phyloP scores from a whole-genome alignment of 2,888 invertebrate genomes.

The Cheilosia vulpina region DNA sequence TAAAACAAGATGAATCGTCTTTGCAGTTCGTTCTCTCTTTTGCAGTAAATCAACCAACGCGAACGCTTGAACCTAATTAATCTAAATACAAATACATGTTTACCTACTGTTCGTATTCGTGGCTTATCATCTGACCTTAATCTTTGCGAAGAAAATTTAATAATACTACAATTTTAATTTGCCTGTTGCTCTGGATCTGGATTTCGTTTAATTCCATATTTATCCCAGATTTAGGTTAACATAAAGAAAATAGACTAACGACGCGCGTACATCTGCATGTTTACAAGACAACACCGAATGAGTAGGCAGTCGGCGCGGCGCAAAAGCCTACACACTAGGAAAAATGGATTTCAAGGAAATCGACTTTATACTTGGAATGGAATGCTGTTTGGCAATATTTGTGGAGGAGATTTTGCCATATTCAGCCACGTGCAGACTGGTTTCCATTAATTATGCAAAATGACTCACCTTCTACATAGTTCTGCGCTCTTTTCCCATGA shows the following conservation, averaged over 20 bases:
- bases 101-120: slow-evolving; percentile 1
- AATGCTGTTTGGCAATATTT: slow-evolving; percentile 51
- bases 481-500: slow-evolving; percentile 98
- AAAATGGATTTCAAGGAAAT: slow-evolving; percentile 58
- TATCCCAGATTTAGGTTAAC: slow-evolving; percentile 45
- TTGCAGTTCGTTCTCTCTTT: slow-evolving; percentile 42
- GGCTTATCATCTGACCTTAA: slow-evolving; percentile 58
- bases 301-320: slow-evolving; percentile 9
- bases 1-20: slow-evolving; percentile 5
- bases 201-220: slow-evolving; percentile 15
- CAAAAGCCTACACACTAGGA: slow-evolving; percentile 13
- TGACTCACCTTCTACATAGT: slow-evolving; percentile 94
- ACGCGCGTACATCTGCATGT: slow-evolving; percentile 25
- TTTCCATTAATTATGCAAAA: slow-evolving; percentile 40
- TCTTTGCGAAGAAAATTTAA: slow-evolving; percentile 37
- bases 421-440: slow-evolving; percentile 54
- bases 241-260: slow-evolving; percentile 34
- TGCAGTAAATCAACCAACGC: slow-evolving; percentile 18
- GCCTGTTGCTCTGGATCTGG: slow-evolving; percentile 51
- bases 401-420: slow-evolving; percentile 24
- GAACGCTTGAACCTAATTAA: slow-evolving; percentile 39
- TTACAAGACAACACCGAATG: slow-evolving; percentile 30
- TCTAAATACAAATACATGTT: slow-evolving; percentile 43
- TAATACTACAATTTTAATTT: slow-evolving; percentile 42
- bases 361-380: slow-evolving; percentile 41